phyloP scores from a whole-genome alignment of 2,888 invertebrate genomes.

The Tortrix viridana region DNA sequence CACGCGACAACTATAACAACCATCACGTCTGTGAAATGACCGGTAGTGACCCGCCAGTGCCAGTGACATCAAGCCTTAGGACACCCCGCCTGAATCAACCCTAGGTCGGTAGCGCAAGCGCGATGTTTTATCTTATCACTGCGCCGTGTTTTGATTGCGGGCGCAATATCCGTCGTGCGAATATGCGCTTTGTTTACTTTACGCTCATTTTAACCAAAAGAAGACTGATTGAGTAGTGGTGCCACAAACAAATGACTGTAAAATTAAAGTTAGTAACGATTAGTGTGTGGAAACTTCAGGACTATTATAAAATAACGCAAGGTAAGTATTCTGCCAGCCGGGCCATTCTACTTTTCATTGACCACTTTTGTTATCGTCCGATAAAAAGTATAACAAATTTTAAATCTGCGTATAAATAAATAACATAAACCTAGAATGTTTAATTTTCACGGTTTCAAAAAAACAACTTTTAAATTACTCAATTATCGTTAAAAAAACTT shows the following conservation, averaged over 20 bases:
- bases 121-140: slow-evolving; percentile 64
- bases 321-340: background rate
- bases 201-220: slow-evolving; percentile 19
- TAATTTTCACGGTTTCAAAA: too few relatives aligned
- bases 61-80: slow-evolving; percentile 57
- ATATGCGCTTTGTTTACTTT: slow-evolving; percentile 47
- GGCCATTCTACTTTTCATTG: too few relatives aligned
- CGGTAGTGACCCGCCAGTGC: slow-evolving; percentile 68
- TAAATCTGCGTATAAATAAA: too few relatives aligned
- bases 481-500: too few relatives aligned
- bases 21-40: slow-evolving; percentile 62
- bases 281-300: background rate
- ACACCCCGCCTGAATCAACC: slow-evolving; percentile 63
- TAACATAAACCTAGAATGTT: too few relatives aligned
- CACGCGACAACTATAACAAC: slow-evolving; percentile 45
- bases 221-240: slow-evolving; percentile 6
- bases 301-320: background rate
- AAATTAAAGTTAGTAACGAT: background rate
- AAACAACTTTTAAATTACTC: too few relatives aligned
- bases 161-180: slow-evolving; percentile 65
- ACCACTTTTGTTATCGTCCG: too few relatives aligned
- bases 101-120: slow-evolving; percentile 70
- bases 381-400: too few relatives aligned
- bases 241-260: background rate
- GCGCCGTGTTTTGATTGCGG: slow-evolving; percentile 61